Evolutionary conservation across 2,797 vertebrate genomes (phyloP).

Genomic region (Iguana delicatissima): DNA sequence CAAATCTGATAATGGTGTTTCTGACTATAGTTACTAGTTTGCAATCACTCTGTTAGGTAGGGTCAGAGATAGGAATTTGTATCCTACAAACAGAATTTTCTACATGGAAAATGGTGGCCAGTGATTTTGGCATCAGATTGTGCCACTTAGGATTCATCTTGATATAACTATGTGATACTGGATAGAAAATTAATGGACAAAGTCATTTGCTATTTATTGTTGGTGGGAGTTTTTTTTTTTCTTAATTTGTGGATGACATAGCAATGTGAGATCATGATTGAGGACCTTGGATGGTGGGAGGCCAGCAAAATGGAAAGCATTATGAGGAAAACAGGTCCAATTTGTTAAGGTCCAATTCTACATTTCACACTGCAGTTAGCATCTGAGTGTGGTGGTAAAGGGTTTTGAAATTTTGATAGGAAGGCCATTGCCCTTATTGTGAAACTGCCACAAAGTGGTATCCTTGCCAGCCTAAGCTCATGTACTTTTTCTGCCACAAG

Average conservation of each 20-base stretch:
- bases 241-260: neutral
- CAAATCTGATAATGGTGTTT: neutral
- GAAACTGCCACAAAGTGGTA: neutral
- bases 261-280: neutral
- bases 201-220: neutral
- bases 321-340: neutral
- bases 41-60: neutral
- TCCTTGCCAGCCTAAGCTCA: neutral
- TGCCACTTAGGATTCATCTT: neutral
- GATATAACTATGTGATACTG: neutral
- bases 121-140: neutral
- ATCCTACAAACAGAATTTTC: neutral
- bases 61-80: neutral
- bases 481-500: neutral
- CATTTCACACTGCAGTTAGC: neutral
- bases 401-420: neutral
- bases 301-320: too few species aligned
- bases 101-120: neutral
- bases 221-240: neutral
- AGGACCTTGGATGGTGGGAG: neutral
- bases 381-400: neutral
- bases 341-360: neutral
- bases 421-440: neutral
- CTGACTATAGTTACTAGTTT: constrained; percentile 23
- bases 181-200: neutral